phyloP scores from a whole-genome alignment of 35 echinoderm and acorn worm genomes.

The Hemicentrotus pulcherrimus region DNA sequence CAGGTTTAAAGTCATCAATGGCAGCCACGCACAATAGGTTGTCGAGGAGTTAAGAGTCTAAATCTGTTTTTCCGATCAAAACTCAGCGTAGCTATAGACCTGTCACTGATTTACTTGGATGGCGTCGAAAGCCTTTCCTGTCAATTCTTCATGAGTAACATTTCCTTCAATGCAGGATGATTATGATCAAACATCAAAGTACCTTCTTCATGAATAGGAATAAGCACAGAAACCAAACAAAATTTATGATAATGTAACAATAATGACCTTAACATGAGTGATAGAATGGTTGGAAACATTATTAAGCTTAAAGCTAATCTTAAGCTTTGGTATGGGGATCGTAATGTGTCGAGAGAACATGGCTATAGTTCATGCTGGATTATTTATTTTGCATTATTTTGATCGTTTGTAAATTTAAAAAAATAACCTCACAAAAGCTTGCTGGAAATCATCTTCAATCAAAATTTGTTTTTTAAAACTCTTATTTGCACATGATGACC shows the following conservation, averaged over 20 bases:
- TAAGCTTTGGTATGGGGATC: too few relatives aligned
- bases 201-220: not conserved
- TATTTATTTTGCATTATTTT: too few relatives aligned
- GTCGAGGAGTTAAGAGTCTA: not conserved
- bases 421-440: too few relatives aligned
- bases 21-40: not conserved
- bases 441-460: too few relatives aligned
- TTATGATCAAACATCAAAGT: not conserved
- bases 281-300: not conserved
- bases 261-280: not conserved
- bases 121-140: conserved; percentile 5
- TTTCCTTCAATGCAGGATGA: not conserved
- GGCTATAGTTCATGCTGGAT: too few relatives aligned
- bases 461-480: too few relatives aligned
- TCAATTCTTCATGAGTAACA: not conserved
- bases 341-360: too few relatives aligned
- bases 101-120: not conserved
- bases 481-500: too few relatives aligned
- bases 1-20: conserved; percentile 3
- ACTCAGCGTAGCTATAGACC: not conserved
- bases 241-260: not conserved
- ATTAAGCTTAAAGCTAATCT: not conserved
- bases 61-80: not conserved
- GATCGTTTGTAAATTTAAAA: too few relatives aligned
- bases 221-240: not conserved